Base-by-base conservation (phyloP, 2,113 vertebrate genomes). In the Pelmatolapia mariae region DNA sequence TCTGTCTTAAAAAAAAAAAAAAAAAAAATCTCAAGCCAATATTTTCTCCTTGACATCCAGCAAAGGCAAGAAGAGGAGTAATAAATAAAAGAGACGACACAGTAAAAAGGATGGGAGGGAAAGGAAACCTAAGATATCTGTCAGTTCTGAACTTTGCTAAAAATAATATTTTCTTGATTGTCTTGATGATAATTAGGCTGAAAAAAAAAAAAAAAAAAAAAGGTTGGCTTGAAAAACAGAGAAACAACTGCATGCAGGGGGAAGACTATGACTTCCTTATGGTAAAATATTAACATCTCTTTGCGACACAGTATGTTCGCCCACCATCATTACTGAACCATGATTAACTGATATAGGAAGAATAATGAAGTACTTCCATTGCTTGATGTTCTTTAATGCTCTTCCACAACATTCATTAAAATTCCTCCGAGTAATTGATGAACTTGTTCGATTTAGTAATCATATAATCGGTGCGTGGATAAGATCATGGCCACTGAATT, bases 341-440 rank as follows among this genome's bases (percentile, higher is more conserved):
- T 31, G 86, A 92, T 90, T 61, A 89, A 85, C 10, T 61, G 66
- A 79, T 85, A 79, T 36, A 73, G 80, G 26, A 31, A 81, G 43
- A 85, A 78, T 76, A 83, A 91, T 78, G 24, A 87, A 90, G 79
- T 88, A 56, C 76, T 86, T 82, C n/a, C 36, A 2, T 40, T 5
- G 50, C 56, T 10, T 80, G 59, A 68, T 71, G 29, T 26, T 86
- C 63, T 85, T 33, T 29, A 43, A 78, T 50, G n/a, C 73, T 85
- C 89, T 90, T 83, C 24, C 11, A 59, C 80, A 92, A 88, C 83
- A 82, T 90, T 90, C 83, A 93, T 94, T 94, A 93, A 93, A 90
- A 93, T 87, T 81, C 87, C 80, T 89, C 68, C 3, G 22, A 84
- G 88, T 85, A 90, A 93, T 93, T 94, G 91, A 92, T 87, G 83